Base-by-base conservation (phyloP, 2,113 vertebrate species). In the Tretioscincus oriximinensis region DNA sequence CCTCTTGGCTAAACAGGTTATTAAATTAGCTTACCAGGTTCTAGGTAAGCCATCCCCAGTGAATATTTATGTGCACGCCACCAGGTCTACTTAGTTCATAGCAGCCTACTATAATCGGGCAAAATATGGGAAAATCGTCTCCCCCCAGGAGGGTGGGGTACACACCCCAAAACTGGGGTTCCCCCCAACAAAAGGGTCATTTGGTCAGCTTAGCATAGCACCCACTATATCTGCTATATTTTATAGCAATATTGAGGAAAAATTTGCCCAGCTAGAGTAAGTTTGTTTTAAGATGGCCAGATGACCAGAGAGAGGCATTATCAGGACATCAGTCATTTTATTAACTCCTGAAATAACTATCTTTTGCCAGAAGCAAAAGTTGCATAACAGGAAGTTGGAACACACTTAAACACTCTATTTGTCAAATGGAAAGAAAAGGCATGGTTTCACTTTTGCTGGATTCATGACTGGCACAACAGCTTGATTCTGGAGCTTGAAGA, bases 321-420 rank as follows among this genome's bases (percentile, higher is more conserved):
- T 72, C 63, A 78, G 22, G 71, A 28, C 71, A 72, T 5, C 70
- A 78, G 12, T 45, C 76, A 31, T 69, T 71, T 83, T 76, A 76
- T 68, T 76, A 54, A n/a, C 7, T 58, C 76, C 24, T 63, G 28
- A 79, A 85, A 72, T 11, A 51, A 72, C 28, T 24, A 61, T 74
- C 80, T 83, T 81, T 82, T 73, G 72, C 28, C 70, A 61, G 29
- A 83, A 67, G 76, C 2, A 11, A 71, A 86, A 81, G 69, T 63
- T 81, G 58, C 81, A 86, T 91, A 78, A 85, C 72, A 65, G 63
- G 88, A 64, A 82, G 73, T 76, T 76, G 4, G 26, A 1, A 0
- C 81, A 73, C 29, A 0, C 2, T 0, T 16, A 18, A 22, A 68
- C 51, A 4, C 35, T 67, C 75, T 70, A 21, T 58, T 83, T 45